Base-by-base conservation (phyloP, 2,797 vertebrate genomes). In the Arctocebus calabarensis region DNA sequence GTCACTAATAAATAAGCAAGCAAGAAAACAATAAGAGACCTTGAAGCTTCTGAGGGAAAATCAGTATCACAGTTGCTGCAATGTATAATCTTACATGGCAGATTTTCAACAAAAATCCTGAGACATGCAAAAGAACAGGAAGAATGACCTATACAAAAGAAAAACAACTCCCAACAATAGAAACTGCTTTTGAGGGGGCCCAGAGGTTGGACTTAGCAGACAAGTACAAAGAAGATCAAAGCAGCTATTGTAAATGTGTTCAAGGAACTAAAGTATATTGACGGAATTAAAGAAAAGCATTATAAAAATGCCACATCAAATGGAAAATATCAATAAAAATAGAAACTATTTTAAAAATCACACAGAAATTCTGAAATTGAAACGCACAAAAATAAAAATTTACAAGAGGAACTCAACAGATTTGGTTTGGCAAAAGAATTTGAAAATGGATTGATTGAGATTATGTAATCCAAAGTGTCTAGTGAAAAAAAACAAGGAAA, bases 141-240 rank as follows among this genome's bases (percentile, higher is more conserved):
- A 84, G 22, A 88, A 25, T 74, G 32, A 86, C 6, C n/a, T 59
- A 86, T 73, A 25, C 3, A 4, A 86, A 62, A 3, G 43, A 40
- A 55, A 90, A 84, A 66, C 48, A 52, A 52, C 48, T 4, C 16
- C 5, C 20, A 20, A 37, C 25, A 52, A 52, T 25, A 74, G 61
- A 87, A 91, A 74, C n/a, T 87, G 84, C 34, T 59, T 91, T 94
- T 64, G 23, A 74, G 77, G 45, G 75, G 23, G 8, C 55, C 34
- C 34, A 81, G 19, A 79, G 25, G 29, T 48, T 78, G 29, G 27
- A 57, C 29, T 90, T 66, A 73, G 23, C 37, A 82, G 68, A 75
- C 82, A 87, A 74, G 71, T 74, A 29, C 37, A 73, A 25, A 81
- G 48, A 90, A 90, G 22, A 32, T 66, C 29, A 91, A 87, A 57